These are phyloP conservation scores for Acronicta psi DNA, from an alignment of 2,888 invertebrate species.

Conservation along the genomic window DNA sequence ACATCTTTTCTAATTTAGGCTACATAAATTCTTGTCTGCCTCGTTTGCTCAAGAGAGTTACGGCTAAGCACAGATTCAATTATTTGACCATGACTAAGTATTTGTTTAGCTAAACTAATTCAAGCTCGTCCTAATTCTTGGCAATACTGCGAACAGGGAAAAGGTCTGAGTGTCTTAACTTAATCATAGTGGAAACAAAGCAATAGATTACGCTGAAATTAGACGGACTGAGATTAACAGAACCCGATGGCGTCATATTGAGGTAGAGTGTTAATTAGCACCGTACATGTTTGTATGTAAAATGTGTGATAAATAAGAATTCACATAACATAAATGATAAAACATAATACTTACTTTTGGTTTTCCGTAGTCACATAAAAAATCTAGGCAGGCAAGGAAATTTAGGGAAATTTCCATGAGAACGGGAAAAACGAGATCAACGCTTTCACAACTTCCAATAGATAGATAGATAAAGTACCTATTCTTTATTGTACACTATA, in stretches of 20 bases:
- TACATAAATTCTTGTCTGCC: slow-evolving; percentile 11
- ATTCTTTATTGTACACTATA: too few relatives aligned
- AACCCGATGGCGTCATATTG: slow-evolving; percentile 22
- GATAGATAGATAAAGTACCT: too few relatives aligned
- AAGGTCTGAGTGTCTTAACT: slow-evolving; percentile 16
- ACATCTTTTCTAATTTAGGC: neutral
- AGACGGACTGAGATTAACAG: slow-evolving; percentile 2
- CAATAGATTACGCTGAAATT: slow-evolving; percentile 41
- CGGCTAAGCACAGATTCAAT: slow-evolving; percentile 17
- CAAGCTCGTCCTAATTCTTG: slow-evolving; percentile 20
- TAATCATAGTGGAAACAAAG: slow-evolving; percentile 24
- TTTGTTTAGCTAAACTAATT: slow-evolving; percentile 29
- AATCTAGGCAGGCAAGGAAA: too few relatives aligned
- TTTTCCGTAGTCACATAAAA: too few relatives aligned
- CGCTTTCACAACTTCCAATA: too few relatives aligned
- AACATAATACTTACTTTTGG: too few relatives aligned
- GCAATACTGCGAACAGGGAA: slow-evolving; percentile 4
- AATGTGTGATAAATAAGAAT: too few relatives aligned
- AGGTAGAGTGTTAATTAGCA: neutral
- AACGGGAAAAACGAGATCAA: too few relatives aligned
- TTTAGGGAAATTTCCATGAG: too few relatives aligned
- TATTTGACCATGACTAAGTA: slow-evolving; percentile 22
- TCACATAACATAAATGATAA: too few relatives aligned
- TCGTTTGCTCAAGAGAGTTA: slow-evolving; percentile 3
- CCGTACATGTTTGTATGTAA: too few relatives aligned